Base-by-base conservation (phyloP, 2,888 invertebrate species). In the Seira sanloemensis region DNA sequence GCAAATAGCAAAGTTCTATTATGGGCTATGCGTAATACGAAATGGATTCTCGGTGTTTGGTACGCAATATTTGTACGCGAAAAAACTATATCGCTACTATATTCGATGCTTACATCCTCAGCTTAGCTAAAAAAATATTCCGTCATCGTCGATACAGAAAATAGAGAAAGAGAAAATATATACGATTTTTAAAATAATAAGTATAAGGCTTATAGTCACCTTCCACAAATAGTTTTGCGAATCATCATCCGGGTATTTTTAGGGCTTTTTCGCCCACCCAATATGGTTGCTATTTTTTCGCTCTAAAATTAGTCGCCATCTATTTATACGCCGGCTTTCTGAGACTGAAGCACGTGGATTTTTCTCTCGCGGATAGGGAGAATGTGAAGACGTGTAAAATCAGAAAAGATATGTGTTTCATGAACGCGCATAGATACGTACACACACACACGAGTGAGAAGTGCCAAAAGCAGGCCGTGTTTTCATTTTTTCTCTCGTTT, bases 211-310 rank as follows among this genome's bases (percentile, higher is more conserved):
- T 62, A 78, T 46, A 83, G 74, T 69, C 87, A 84, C 84, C 88
- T 85, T 86, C 87, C 88, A 84, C 83, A 89, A 89, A 89, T 89
- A 89, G 84, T 88, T 88, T 89, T 86, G 88, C 88, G 89, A 89
- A 89, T 89, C 89, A 88, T 89, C 88, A 88, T 86, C 16, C 75
- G 82, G 77, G 73, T 89, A 89, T 89, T 89, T 89, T 89, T 89
- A 89, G 89, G 82, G 77, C 77, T 82, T 86, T 88, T 88, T 89
- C 89, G 89, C 89, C 89, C 89, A 89, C 89, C 89, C 88, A 89
- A 88, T 89, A 89, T 89, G 89, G 89, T 89, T 89, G 87, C 89
- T 89, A 88, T 89, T 89, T 89, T 89, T 89, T 88, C 87, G 88
- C 85, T 87, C 89, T 89, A 89, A 89, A 89, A 88, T 89, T 89